Percentiles rank a stretch among this genome's conserved stretches.
Evolutionary conservation across 37 sponge, comb jelly and placozoan genomes (phyloP).

Genomic region (Petrosia ficiformis): DNA sequence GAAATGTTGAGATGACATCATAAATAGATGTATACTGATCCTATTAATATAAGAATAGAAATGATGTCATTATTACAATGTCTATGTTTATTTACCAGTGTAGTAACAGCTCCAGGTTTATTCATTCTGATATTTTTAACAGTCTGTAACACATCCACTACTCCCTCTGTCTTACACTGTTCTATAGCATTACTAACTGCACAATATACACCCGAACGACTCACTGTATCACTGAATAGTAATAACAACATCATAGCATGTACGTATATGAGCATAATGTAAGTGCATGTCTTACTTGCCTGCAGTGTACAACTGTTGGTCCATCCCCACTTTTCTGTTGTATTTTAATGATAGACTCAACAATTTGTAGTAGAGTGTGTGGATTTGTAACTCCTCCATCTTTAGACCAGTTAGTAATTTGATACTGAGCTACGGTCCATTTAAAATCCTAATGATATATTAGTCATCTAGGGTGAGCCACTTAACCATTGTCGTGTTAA

Average conservation of each 20-base stretch:
- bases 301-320: slow-evolving; percentile 18
- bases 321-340: background rate
- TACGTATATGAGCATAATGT: background rate
- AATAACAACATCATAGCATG: background rate
- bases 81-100: slow-evolving; percentile 38
- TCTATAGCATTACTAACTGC: slow-evolving; percentile 59
- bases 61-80: background rate
- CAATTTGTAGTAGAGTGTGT: background rate
- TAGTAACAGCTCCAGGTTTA: slow-evolving; percentile 54
- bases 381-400: background rate
- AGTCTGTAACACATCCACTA: slow-evolving; percentile 81
- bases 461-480: too few relatives aligned
- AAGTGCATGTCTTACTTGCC: background rate
- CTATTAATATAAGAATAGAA: slow-evolving; percentile 11
- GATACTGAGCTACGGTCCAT: slow-evolving; percentile 4
- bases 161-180: slow-evolving; percentile 68
- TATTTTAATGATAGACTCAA: background rate
- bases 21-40: slow-evolving; percentile 49
- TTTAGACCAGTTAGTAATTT: background rate
- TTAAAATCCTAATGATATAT: too few relatives aligned
- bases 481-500: too few relatives aligned
- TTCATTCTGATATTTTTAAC: slow-evolving; percentile 56
- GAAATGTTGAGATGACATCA: slow-evolving; percentile 36
- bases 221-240: slow-evolving; percentile 50
- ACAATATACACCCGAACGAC: slow-evolving; percentile 61